phyloP scores from a whole-genome alignment of 2,888 invertebrate genomes.

The Smittia sp. region DNA sequence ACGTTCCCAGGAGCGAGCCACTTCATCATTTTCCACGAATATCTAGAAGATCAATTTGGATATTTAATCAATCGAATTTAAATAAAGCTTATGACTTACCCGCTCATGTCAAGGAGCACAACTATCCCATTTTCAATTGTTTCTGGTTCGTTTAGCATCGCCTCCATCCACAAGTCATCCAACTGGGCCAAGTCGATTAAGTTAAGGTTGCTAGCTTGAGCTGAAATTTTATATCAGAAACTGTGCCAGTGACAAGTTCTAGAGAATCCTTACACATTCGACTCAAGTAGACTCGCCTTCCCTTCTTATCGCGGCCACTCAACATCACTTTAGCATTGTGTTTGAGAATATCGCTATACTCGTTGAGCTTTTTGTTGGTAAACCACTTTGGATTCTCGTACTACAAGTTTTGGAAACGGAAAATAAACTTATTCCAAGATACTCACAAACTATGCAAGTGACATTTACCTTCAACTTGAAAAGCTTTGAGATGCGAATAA shows the following conservation, averaged over 20 bases:
- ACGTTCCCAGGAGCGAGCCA: conserved; percentile 39
- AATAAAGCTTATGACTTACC: conserved; percentile 41
- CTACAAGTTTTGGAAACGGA: not conserved
- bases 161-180: conserved; percentile 51
- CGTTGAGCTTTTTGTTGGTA: conserved; percentile 46
- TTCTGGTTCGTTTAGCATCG: conserved; percentile 48
- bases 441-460: too few relatives aligned
- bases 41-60: conserved; percentile 23
- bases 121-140: conserved; percentile 50
- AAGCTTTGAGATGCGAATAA: conserved; percentile 47
- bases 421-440: conserved; percentile 17
- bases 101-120: conserved; percentile 49
- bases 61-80: not conserved
- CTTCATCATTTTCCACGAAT: conserved; percentile 40
- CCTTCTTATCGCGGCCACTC: conserved; percentile 48
- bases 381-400: conserved; percentile 50
- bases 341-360: conserved; percentile 47
- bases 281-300: conserved; percentile 50
- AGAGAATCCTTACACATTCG: conserved; percentile 48
- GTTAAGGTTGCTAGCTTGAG: conserved; percentile 46
- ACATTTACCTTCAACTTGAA: conserved; percentile 38
- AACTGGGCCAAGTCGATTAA: conserved; percentile 48
- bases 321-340: conserved; percentile 49
- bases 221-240: conserved; percentile 44
- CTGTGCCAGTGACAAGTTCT: not conserved